Base-by-base conservation (phyloP, 2,113 vertebrate genomes). In the Microtus richardsoni region DNA sequence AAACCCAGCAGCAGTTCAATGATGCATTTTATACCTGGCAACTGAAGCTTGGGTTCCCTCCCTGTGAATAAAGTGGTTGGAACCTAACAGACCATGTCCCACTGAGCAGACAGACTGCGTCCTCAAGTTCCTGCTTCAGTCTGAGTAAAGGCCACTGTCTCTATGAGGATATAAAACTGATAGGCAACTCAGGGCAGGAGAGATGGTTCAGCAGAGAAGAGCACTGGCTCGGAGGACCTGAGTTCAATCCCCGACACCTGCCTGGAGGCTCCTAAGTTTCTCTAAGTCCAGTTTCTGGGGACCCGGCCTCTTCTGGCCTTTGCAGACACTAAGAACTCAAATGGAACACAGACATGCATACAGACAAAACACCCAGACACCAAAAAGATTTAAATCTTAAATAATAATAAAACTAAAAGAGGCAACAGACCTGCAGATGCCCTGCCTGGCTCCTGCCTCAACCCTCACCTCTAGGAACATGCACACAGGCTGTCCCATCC, bases 341-440 rank as follows among this genome's bases (percentile, higher is more conserved):
- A 64, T 84, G 58, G 58, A 41, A 62, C 80, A 41, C 13, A 41
- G 58, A 83, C 8, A 11, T 10, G 9, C 24, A 44, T 30, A 19
- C 39, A 19, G 39, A 16, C 22, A 14, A 39, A 62, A 30, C 58
- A 83, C 13, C 80, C 80, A 64, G 19, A 64, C n/a, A 44, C 26
- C 17, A 30, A 8, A 84, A 26, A 14, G 64, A 64, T 44, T 17
- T 44, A 30, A 62, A 41, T 0, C 7, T 28, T 62, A 19, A 19
- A 62, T 62, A 84, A 62, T 28, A 62, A 84, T 11, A 84, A 64
- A 64, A 30, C 16, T 5, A 44, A 66, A 68, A 92, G 66, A n/a
- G 28, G 16, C 11, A 28, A 3, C 24, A 19, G 11, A 7, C 2
- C 10, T n/a, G 17, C 44, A 19, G 16, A 7, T 2, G 1, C 22